Evolutionary conservation across 2,113 vertebrate species (phyloP).

Genomic region (Cyanistes caeruleus): DNA sequence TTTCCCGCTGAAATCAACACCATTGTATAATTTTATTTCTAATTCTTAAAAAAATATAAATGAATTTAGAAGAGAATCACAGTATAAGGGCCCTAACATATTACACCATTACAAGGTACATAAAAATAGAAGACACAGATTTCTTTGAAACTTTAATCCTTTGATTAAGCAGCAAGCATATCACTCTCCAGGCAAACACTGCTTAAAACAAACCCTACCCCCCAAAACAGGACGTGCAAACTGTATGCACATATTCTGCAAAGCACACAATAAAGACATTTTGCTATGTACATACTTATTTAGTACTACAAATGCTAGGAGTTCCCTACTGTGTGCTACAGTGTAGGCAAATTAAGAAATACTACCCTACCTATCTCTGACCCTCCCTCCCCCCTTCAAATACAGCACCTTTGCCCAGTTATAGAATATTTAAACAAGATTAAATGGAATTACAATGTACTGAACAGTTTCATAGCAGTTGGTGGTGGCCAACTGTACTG

Average conservation of each 20-base stretch:
- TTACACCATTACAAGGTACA: conserved; percentile 77
- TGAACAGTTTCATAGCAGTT: conserved; percentile 66
- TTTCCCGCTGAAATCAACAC: conserved; percentile 69
- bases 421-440: conserved; percentile 65
- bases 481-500: conserved; percentile 57
- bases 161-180: conserved; percentile 86
- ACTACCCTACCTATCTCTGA: conserved; percentile 70
- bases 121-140: conserved; percentile 84
- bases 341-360: conserved; percentile 70
- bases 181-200: conserved; percentile 84
- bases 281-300: conserved; percentile 78
- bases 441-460: conserved; percentile 71
- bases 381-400: conserved; percentile 67
- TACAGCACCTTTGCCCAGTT: conserved; percentile 73
- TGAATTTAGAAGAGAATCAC: conserved; percentile 79
- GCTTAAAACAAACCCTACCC: conserved; percentile 75
- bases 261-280: conserved; percentile 82
- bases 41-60: conserved; percentile 77
- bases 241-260: conserved; percentile 82
- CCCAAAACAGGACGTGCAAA: conserved; percentile 79
- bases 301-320: conserved; percentile 74
- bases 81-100: conserved; percentile 80
- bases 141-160: conserved; percentile 86
- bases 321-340: conserved; percentile 77
- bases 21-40: conserved; percentile 77